A percentile compares a stretch with the other conserved stretches of the same genome.
These are phyloP conservation scores for Scaptomyza reducta DNA, from an alignment of 2,888 invertebrate genomes.

Conservation along the genomic window DNA sequence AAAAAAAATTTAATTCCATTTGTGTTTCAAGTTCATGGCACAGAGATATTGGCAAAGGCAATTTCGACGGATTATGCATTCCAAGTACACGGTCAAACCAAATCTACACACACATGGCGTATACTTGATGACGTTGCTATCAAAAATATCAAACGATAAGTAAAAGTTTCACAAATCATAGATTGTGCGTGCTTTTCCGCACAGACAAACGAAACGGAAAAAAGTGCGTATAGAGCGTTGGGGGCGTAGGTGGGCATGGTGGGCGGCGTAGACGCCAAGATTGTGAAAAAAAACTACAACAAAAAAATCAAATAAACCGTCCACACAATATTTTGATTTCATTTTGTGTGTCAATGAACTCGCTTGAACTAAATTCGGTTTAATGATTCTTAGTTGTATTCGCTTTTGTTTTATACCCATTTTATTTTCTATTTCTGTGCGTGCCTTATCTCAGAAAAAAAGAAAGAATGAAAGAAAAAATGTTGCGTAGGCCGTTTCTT, in stretches of 20 bases:
- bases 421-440: slow-evolving; percentile 46
- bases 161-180: slow-evolving; percentile 18
- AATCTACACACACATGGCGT: not conserved
- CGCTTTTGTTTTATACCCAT: slow-evolving; percentile 49
- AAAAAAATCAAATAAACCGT: slow-evolving; percentile 8
- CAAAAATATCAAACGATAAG: slow-evolving; percentile 33
- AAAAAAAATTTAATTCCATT: slow-evolving; percentile 29
- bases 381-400: slow-evolving; percentile 53
- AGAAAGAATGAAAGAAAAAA: too few species aligned
- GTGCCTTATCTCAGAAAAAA: slow-evolving; percentile 60
- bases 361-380: slow-evolving; percentile 72
- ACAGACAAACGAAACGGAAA: slow-evolving; percentile 8
- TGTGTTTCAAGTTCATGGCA: slow-evolving; percentile 72
- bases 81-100: not conserved
- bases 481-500: slow-evolving; percentile 65
- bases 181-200: slow-evolving; percentile 21
- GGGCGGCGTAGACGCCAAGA: slow-evolving; percentile 12
- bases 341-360: slow-evolving; percentile 82
- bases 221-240: slow-evolving; percentile 43
- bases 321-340: slow-evolving; percentile 68
- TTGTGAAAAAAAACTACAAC: slow-evolving; percentile 20
- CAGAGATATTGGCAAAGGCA: slow-evolving; percentile 30
- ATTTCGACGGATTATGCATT: slow-evolving; percentile 17
- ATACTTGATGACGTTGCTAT: slow-evolving; percentile 45
- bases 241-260: too few species aligned